A percentile compares a stretch with the other conserved stretches of the same genome.
Evolutionary conservation across 2,113 vertebrate genomes (phyloP).

Genomic region (Scytalopus superciliaris): DNA sequence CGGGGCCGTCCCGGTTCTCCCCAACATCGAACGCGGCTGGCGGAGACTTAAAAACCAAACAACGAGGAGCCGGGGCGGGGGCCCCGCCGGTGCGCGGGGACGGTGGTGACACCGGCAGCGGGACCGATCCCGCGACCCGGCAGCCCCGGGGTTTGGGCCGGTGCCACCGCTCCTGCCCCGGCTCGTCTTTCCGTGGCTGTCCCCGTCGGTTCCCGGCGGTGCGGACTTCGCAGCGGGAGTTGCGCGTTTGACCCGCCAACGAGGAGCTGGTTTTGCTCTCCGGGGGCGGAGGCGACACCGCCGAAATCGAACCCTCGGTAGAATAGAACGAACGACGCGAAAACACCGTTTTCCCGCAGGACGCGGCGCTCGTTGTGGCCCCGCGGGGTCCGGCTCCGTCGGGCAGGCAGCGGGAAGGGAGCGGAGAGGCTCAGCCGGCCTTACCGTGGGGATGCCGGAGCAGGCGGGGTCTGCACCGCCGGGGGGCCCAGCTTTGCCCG

Average conservation of each 20-base stretch:
- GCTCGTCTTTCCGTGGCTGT: background rate
- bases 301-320: background rate
- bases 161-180: background rate
- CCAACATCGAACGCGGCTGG: background rate
- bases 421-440: background rate
- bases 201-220: background rate
- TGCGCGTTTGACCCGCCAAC: background rate
- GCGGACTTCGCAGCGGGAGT: background rate
- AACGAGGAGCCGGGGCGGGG: background rate
- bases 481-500: background rate
- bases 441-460: background rate
- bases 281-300: background rate
- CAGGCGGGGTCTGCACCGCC: background rate
- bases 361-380: background rate
- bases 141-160: background rate
- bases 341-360: background rate
- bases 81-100: constrained; percentile 57
- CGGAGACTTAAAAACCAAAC: constrained; percentile 35
- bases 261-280: background rate
- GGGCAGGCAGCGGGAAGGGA: background rate
- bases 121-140: background rate
- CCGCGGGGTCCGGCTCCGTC: background rate
- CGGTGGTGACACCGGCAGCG: constrained; percentile 46
- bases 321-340: background rate
- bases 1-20: background rate